Base-by-base conservation (phyloP, 1,140 invertebrate species). In the Radopholus similis region DNA sequence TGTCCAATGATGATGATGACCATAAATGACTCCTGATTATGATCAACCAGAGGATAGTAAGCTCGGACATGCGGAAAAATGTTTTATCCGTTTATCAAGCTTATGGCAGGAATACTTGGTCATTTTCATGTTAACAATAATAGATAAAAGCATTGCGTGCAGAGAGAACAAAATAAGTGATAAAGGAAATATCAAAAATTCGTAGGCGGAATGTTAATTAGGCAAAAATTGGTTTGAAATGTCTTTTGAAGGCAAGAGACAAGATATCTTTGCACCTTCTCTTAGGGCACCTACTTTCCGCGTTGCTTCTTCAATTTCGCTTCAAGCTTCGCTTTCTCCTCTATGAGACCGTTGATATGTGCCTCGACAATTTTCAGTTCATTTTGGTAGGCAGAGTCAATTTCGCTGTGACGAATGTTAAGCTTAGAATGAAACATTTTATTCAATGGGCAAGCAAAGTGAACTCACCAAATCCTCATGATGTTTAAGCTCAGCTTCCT, bases 401-500 rank as follows among this genome's bases (percentile, higher is more conserved):
- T 66, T 37, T 69, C 72, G 2, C 32, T 32, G 30, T 51, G 62
- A 28, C 63, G 60, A 34, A 69, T 56, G 23, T 69, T 67, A 32
- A 69, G 38, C 67, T 69, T 5, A 13, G 37, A 37, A 32, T 49
- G 32, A 34, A n/a, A n/a, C n/a, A 15, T 38, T 69, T 18, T 15
- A 47, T 28, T 15, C 4, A 32, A 38, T 49, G 18, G 37, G 0
- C 26, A 18, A 40, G 37, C 58, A 5, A 42, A 60, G 37, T n/a
- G 56, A 1, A 72, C 15, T 60, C 21, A 76, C 58, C 28, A 68
- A 32, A 8, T 80, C 76, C n/a, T 80, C 77, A 34, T 71, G 68
- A 23, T 77, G 65, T 30, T 74, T 65, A 30, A 83, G 32, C 44
- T 80, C 77, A 6, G 23, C 51, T 47, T 80, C 71, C 28, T 79